Conservation (phyloP, 1,140 invertebrate species). For the Achatina immaculata region DNA sequence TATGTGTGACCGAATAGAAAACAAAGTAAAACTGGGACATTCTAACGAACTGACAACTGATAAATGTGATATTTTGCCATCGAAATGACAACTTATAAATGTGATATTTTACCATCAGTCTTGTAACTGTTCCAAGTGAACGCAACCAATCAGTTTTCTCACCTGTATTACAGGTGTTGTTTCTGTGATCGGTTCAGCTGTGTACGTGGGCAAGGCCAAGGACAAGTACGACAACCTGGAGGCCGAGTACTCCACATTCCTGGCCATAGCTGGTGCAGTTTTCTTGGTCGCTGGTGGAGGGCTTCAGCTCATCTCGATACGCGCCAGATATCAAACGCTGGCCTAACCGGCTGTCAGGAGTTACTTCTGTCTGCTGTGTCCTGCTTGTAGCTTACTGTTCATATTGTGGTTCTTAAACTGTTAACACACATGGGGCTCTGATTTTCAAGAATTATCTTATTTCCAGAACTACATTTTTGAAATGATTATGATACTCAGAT, state of each 20-base stretch:
- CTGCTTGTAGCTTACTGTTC: neutral
- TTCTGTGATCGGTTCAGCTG: neutral
- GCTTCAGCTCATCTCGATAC: neutral
- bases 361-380: neutral
- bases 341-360: neutral
- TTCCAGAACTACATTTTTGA: no score
- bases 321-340: neutral
- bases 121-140: no score
- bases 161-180: neutral
- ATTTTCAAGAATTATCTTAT: no score
- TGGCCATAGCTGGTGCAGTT: neutral
- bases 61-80: no score
- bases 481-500: neutral
- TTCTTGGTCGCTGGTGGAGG: neutral
- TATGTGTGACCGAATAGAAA: no score
- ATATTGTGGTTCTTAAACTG: neutral
- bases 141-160: neutral
- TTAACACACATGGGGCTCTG: no score
- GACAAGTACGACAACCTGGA: neutral
- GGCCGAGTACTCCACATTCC: neutral
- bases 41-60: no score
- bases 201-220: neutral
- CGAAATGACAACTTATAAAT: no score
- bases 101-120: no score
- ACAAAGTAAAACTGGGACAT: no score